These are phyloP conservation scores for Tromatobia lineatoria DNA, from an alignment of 2,888 invertebrate species.

Conservation along the genomic window DNA sequence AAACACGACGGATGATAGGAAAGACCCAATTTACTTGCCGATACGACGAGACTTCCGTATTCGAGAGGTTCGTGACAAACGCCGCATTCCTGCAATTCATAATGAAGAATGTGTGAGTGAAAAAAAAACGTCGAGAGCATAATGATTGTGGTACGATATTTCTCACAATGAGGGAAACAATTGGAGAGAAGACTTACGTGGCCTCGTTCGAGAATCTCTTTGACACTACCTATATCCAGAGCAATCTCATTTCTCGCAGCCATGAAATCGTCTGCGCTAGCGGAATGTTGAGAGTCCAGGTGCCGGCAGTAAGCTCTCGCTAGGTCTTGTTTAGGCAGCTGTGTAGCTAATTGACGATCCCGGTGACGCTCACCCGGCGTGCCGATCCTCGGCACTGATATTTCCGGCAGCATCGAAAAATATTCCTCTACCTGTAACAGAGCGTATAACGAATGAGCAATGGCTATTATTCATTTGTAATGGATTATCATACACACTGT, in stretches of 20 bases:
- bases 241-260: conserved; percentile 97
- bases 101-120: neutral
- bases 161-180: conserved; percentile 7
- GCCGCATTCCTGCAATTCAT: conserved; percentile 91
- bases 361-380: conserved; percentile 93
- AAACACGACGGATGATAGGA: conserved; percentile 98
- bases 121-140: neutral
- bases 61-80: conserved; percentile 93
- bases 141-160: neutral
- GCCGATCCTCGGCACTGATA: conserved; percentile 89
- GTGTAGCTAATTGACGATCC: conserved; percentile 93
- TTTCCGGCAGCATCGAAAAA: conserved; percentile 94
- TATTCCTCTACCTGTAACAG: conserved; percentile 94
- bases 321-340: conserved; percentile 98
- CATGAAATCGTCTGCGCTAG: conserved; percentile 97
- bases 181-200: conserved; percentile 75
- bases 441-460: neutral
- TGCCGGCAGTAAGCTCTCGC: conserved; percentile 95
- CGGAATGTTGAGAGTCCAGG: conserved; percentile 91
- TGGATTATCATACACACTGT: too few relatives aligned
- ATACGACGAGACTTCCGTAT: conserved; percentile 93
- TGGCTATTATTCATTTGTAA: too few relatives aligned
- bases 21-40: conserved; percentile 93
- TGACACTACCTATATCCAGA: conserved; percentile 93
- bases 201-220: conserved; percentile 80